Conservation (phyloP, 2,888 invertebrate species). For the Sturmia bella region DNA sequence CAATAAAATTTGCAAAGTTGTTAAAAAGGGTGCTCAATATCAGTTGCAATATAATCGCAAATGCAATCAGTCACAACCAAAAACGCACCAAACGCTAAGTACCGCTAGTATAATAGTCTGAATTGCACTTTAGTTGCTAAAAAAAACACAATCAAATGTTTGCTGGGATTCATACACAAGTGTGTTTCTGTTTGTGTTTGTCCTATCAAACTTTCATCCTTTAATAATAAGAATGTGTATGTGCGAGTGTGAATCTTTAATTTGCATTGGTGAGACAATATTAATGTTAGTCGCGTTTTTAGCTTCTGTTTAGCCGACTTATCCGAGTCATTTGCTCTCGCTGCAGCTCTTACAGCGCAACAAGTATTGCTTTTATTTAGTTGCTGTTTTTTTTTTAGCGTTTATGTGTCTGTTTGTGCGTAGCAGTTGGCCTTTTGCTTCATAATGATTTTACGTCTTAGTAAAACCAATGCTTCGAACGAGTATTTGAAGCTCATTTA, state of each 20-base stretch:
- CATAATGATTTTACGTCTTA: slow-evolving; percentile 38
- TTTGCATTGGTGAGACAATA: slow-evolving; percentile 6
- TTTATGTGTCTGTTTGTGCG: not conserved
- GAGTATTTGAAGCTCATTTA: slow-evolving; percentile 31
- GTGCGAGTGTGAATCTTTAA: not conserved
- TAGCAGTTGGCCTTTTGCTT: slow-evolving; percentile 5
- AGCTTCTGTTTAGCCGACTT: slow-evolving; percentile 12
- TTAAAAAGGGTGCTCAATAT: too few relatives aligned
- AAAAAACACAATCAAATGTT: too few relatives aligned
- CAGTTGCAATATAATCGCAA: too few relatives aligned
- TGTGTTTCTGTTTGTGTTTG: too few relatives aligned
- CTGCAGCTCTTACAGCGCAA: slow-evolving; percentile 6
- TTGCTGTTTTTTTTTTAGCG: not conserved
- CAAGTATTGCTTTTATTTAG: slow-evolving; percentile 14
- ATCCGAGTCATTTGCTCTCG: slow-evolving; percentile 38
- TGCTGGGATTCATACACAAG: too few relatives aligned
- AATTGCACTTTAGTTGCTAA: too few relatives aligned
- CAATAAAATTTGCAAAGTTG: too few relatives aligned
- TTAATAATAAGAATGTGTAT: not conserved
- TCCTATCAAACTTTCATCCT: not conserved
- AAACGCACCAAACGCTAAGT: too few relatives aligned
- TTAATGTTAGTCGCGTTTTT: not conserved
- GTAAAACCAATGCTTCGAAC: slow-evolving; percentile 28
- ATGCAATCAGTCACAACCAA: too few relatives aligned
- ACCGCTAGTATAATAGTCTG: too few relatives aligned